These are phyloP conservation scores for Belgica antarctica DNA, from an alignment of 2,888 invertebrate species.

Conservation along the genomic window DNA sequence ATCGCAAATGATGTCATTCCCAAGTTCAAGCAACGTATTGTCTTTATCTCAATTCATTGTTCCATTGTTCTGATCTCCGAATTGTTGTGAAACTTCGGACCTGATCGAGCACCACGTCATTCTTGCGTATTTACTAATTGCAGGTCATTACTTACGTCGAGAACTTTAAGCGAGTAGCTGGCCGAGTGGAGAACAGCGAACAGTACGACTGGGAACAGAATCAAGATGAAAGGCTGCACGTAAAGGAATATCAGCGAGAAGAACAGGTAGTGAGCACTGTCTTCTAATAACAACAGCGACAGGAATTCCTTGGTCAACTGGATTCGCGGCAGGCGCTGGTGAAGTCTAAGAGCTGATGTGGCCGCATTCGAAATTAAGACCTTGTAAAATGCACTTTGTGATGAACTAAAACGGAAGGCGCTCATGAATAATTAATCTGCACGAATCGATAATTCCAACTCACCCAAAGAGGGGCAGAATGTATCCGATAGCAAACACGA, in stretches of 20 bases:
- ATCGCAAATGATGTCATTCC: background rate
- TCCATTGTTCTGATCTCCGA: no score
- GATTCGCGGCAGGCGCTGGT: constrained; percentile 87
- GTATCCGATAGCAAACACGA: constrained; percentile 80
- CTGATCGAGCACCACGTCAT: no score
- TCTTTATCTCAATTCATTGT: no score
- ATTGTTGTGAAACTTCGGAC: no score
- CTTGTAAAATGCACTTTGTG: constrained; percentile 83
- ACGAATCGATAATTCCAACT: constrained; percentile 51
- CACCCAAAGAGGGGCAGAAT: constrained; percentile 86
- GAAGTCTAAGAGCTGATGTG: constrained; percentile 88
- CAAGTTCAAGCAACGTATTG: background rate
- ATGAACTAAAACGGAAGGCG: constrained; percentile 59
- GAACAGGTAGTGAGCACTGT: constrained; percentile 94
- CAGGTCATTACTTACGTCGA: constrained; percentile 83
- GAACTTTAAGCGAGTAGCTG: constrained; percentile 82
- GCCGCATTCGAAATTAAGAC: constrained; percentile 91
- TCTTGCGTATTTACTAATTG: no score
- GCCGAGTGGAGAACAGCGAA: constrained; percentile 92
- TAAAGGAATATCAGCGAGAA: constrained; percentile 93
- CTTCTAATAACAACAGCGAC: constrained; percentile 75
- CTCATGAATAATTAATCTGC: constrained; percentile 45
- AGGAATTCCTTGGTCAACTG: constrained; percentile 81
- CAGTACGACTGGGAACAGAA: constrained; percentile 83
- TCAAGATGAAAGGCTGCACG: constrained; percentile 83